Evolutionary conservation across 2,113 vertebrate species (phyloP), one percentile per base, ranked within the genome.

Genomic region (Todiramphus chloris): DNA sequence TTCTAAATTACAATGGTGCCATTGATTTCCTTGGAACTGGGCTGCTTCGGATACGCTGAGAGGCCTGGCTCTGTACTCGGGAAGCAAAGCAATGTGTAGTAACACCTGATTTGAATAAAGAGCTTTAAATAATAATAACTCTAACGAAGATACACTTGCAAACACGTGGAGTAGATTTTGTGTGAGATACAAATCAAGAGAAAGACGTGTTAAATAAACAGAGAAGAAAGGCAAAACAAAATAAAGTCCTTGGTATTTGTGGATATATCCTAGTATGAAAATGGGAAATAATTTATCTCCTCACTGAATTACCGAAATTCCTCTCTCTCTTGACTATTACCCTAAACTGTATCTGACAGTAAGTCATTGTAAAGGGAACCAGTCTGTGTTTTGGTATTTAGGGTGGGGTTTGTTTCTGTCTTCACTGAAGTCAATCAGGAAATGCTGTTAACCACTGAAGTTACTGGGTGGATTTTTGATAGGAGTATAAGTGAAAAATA

Each of bases 211-310:
- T 78, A 94, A 89, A 76, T 51, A 10, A 83, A 28, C 68, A 70
- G 74, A 69, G 56, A 84, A 81, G 37, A 89, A 88, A 96, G 56
- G 43, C 41, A 94, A 83, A 94, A 55, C 39, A 86, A 83, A 93
- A 80, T 44, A 46, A 91, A 77, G 27, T 56, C 28, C 21, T 59
- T 0, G 2, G 56, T 91, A 59, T 91, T 91, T 92, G 51, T 83
- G 78, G 70, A 25, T 74, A 77, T 87, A 58, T 56, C 28, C 18
- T 73, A n/a, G 31, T 55, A 55, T 56, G 73, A 79, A 87, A 63
- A 46, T 64, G 56, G 83, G 91, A 94, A 87, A 81, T 92, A 86
- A 13, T 90, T 93, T 74, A 7, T 83, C 56, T 92, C 66, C 86
- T 51, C 43, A 60, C 28, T 59, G 68, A 64, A 72, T 81, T 89